phyloP scores from a whole-genome alignment of 2,888 invertebrate genomes.

The Lithosia quadra region DNA sequence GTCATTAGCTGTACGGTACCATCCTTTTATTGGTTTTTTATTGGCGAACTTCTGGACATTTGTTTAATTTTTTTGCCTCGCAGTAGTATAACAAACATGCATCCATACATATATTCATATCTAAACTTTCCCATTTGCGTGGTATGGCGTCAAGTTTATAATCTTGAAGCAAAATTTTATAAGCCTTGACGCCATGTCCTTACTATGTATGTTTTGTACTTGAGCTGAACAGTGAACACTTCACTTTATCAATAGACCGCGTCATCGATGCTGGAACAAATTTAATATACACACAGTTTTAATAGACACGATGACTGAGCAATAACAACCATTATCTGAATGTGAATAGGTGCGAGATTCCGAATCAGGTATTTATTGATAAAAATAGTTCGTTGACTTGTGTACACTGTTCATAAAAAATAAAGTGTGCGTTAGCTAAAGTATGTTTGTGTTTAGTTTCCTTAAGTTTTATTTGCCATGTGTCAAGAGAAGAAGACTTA shows the following conservation, averaged over 20 bases:
- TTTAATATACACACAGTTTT: not conserved
- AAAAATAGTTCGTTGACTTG: slow-evolving; percentile 33
- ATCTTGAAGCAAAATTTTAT: not conserved
- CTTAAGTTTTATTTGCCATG: not conserved
- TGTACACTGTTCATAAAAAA: not conserved
- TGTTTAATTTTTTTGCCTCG: no score
- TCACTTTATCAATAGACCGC: not conserved
- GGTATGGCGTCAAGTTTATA: no score
- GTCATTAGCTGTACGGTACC: no score
- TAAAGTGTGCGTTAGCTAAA: not conserved
- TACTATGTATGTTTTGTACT: slow-evolving; percentile 6
- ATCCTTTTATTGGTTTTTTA: no score
- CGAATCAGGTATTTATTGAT: slow-evolving; percentile 42
- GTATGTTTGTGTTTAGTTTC: not conserved
- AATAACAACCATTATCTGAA: slow-evolving; percentile 12
- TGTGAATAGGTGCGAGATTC: slow-evolving; percentile 35
- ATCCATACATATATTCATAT: no score
- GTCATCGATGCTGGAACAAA: slow-evolving; percentile 5
- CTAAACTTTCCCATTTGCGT: no score
- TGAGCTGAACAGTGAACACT: slow-evolving; percentile 9
- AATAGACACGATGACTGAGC: not conserved
- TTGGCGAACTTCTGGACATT: no score
- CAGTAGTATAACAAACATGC: no score
- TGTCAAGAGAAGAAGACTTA: not conserved
- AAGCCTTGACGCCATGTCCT: not conserved